A percentile compares a stretch with the other conserved stretches of the same genome.
phyloP scores from a whole-genome alignment of 2,888 invertebrate genomes.

The Coecobrya sp. region DNA sequence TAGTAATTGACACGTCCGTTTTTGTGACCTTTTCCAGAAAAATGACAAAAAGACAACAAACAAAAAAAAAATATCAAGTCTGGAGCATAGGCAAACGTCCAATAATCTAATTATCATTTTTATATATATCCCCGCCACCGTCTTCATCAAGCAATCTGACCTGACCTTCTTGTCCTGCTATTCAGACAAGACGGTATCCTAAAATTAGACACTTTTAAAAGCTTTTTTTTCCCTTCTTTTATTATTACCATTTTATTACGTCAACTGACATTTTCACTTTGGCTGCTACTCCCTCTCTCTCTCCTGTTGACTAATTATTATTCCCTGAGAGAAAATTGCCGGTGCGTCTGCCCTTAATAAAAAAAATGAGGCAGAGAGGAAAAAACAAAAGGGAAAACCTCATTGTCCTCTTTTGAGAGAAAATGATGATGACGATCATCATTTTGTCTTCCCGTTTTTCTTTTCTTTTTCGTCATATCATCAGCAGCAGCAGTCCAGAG shows the following conservation, averaged over 20 bases:
- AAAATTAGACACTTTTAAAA: neutral
- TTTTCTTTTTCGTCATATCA: neutral
- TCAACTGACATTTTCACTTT: slow-evolving; percentile 60
- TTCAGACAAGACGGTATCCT: neutral
- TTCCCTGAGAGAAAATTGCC: slow-evolving; percentile 50
- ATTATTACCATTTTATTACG: slow-evolving; percentile 23
- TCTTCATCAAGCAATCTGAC: neutral
- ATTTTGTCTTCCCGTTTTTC: slow-evolving; percentile 3
- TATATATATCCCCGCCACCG: too few species aligned
- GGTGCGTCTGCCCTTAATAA: slow-evolving; percentile 15
- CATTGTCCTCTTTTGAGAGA: slow-evolving; percentile 23
- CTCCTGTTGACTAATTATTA: slow-evolving; percentile 45
- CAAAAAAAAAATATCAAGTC: neutral
- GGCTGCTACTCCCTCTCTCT: neutral
- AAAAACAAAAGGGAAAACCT: slow-evolving; percentile 42
- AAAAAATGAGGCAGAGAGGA: slow-evolving; percentile 5
- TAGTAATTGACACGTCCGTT: slow-evolving; percentile 71
- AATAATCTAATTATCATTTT: neutral
- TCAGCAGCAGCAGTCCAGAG: neutral
- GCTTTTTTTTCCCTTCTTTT: too few species aligned
- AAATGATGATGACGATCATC: neutral
- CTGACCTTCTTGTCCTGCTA: slow-evolving; percentile 20
- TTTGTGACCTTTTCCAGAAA: slow-evolving; percentile 72
- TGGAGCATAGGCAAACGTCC: neutral
- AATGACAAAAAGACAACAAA: slow-evolving; percentile 62